These are phyloP conservation scores for Drosophila stalkeri DNA, from an alignment of 2,888 invertebrate species.

Conservation along the genomic window DNA sequence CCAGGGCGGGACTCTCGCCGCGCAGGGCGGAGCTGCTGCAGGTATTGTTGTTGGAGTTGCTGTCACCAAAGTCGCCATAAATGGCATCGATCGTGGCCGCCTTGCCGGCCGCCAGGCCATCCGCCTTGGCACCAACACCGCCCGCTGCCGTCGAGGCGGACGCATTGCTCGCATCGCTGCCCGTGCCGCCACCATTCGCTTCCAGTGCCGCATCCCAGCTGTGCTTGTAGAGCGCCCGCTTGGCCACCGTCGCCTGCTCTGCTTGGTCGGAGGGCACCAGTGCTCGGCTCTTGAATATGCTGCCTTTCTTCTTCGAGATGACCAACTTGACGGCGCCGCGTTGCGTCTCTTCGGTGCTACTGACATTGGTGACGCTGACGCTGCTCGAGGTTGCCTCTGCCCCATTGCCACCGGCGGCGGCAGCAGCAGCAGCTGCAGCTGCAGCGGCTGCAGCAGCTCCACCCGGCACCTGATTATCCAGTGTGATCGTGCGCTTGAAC, in stretches of 20 bases:
- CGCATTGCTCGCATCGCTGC: slow-evolving; percentile 71
- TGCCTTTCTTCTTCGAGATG: slow-evolving; percentile 93
- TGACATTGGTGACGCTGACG: slow-evolving; percentile 2
- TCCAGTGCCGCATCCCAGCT: slow-evolving; percentile 93
- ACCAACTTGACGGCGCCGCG: slow-evolving; percentile 88
- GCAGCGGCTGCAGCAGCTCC: slow-evolving; percentile 31
- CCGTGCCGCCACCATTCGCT: slow-evolving; percentile 77
- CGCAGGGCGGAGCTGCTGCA: slow-evolving; percentile 72
- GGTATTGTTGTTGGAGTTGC: slow-evolving; percentile 69
- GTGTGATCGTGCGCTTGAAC: slow-evolving; percentile 83
- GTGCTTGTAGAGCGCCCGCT: slow-evolving; percentile 94
- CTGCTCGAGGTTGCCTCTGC: slow-evolving; percentile 63
- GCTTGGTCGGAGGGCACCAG: slow-evolving; percentile 86
- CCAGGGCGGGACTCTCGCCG: slow-evolving; percentile 77
- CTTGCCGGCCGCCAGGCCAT: slow-evolving; percentile 49
- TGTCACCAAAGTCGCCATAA: slow-evolving; percentile 81
- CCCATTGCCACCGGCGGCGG: slow-evolving; percentile 21
- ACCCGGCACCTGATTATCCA: slow-evolving; percentile 75
- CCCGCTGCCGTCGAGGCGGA: slow-evolving; percentile 52
- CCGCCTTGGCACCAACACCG: slow-evolving; percentile 41
- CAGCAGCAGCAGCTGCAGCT: slow-evolving; percentile 30
- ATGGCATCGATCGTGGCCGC: slow-evolving; percentile 73
- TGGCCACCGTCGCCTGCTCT: slow-evolving; percentile 87
- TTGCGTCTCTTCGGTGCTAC: slow-evolving; percentile 61
- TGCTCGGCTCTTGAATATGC: slow-evolving; percentile 94